phyloP scores from a whole-genome alignment of 1,140 invertebrate genomes.

The Megalonaias nervosa region DNA sequence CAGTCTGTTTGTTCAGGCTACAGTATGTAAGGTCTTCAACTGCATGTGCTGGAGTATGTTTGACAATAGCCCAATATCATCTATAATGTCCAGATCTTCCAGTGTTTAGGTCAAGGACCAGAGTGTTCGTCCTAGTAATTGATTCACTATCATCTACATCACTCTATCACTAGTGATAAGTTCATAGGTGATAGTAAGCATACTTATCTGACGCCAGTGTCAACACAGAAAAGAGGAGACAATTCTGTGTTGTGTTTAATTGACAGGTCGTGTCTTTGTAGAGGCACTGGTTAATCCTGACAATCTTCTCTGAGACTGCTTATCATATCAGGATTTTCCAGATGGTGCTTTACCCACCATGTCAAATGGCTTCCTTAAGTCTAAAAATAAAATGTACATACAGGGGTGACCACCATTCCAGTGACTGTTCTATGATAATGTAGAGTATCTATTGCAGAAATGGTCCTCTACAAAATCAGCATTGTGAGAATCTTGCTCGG shows the following conservation, averaged over 20 bases:
- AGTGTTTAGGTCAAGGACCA: conserved; percentile 18
- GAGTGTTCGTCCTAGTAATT: conserved; percentile 13
- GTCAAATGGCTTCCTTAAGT: too few relatives aligned
- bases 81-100: conserved; percentile 30
- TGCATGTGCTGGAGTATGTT: conserved; percentile 1
- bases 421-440: too few relatives aligned
- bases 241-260: conserved; percentile 28
- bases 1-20: not conserved
- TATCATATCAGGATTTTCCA: conserved; percentile 44
- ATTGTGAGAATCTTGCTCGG: conserved; percentile 38
- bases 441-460: conserved; percentile 1
- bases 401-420: too few relatives aligned
- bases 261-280: conserved; percentile 36
- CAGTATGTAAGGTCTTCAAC: not conserved
- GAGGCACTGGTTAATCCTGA: conserved; percentile 19
- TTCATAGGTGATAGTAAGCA: conserved; percentile 33
- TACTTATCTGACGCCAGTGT: conserved; percentile 31
- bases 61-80: conserved; percentile 29
- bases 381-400: too few relatives aligned
- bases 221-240: conserved; percentile 26
- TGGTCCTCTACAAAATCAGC: conserved; percentile 30
- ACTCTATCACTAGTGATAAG: too few relatives aligned
- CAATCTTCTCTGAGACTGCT: too few relatives aligned
- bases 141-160: not conserved
- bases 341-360: conserved; percentile 43